A percentile compares a stretch with the other conserved stretches of the same genome.
These are phyloP conservation scores for Melitaea athalia DNA, from an alignment of 2,888 invertebrate genomes.

Conservation along the genomic window DNA sequence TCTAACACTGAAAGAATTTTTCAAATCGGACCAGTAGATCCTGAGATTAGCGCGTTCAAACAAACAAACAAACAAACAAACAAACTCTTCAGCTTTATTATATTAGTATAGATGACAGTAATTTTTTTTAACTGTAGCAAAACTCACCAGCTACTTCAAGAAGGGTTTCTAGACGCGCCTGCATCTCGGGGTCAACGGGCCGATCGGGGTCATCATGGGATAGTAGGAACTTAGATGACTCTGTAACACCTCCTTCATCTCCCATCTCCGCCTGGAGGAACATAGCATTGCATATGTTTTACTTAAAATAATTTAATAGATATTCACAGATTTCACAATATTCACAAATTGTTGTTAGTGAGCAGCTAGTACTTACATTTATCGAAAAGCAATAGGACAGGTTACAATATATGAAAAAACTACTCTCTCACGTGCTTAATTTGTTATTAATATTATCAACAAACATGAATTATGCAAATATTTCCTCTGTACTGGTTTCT, in stretches of 20 bases:
- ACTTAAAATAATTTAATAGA: background rate
- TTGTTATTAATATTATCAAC: constrained; percentile 40
- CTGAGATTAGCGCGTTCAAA: too few relatives aligned
- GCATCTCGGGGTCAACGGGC: constrained; percentile 92
- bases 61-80: too few relatives aligned
- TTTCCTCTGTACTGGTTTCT: constrained; percentile 36
- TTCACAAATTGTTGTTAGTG: constrained; percentile 4
- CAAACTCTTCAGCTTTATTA: too few relatives aligned
- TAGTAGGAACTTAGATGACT: constrained; percentile 77
- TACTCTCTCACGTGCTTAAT: constrained; percentile 25
- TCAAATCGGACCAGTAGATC: too few relatives aligned
- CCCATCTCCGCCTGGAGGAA: constrained; percentile 76
- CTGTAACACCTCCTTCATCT: constrained; percentile 73
- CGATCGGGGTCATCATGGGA: constrained; percentile 84
- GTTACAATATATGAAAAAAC: constrained; percentile 20
- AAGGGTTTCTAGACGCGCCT: constrained; percentile 94
- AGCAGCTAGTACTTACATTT: background rate
- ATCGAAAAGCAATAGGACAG: constrained; percentile 4
- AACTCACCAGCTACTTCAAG: constrained; percentile 92
- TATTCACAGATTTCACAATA: background rate
- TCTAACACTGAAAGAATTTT: too few relatives aligned
- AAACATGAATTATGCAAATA: constrained; percentile 40
- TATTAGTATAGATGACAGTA: too few relatives aligned
- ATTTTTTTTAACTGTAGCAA: constrained; percentile 2
- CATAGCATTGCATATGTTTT: background rate